phyloP scores from a whole-genome alignment of 2,797 vertebrate species.

The Adelosebastes latens region DNA sequence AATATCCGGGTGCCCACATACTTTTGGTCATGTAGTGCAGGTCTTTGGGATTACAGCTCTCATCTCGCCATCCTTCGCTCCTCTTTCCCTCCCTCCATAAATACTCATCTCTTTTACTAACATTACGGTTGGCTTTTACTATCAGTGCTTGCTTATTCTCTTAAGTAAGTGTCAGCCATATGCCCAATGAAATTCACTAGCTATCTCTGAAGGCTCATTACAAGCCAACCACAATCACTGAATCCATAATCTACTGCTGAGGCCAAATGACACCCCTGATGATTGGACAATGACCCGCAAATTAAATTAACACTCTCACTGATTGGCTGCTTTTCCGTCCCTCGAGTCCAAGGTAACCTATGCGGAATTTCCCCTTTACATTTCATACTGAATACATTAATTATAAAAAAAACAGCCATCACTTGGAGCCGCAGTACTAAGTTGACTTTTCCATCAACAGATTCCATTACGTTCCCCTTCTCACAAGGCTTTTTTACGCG shows the following conservation, averaged over 20 bases:
- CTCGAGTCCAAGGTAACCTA: neutral
- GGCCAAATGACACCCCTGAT: conserved; percentile 58
- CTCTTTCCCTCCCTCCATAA: neutral
- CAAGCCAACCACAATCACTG: conserved; percentile 39
- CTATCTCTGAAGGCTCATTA: conserved; percentile 44
- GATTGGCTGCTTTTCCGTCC: conserved; percentile 29
- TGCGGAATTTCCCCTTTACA: conserved; percentile 16
- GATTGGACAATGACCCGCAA: conserved; percentile 61
- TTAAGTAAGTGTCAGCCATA: conserved; percentile 23
- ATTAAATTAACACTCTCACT: conserved; percentile 59
- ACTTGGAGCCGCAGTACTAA: conserved; percentile 15
- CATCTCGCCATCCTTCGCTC: neutral
- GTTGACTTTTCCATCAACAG: conserved; percentile 50
- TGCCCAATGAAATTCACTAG: conserved; percentile 19
- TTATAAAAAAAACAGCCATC: conserved; percentile 26
- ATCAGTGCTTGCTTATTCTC: conserved; percentile 3
- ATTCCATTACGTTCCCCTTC: conserved; percentile 41
- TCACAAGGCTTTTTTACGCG: conserved; percentile 25
- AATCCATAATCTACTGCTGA: conserved; percentile 45
- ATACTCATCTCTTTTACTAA: neutral
- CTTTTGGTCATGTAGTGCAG: neutral
- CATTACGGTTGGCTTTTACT: neutral
- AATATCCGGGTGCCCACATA: neutral
- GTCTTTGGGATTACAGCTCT: neutral
- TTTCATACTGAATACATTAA: conserved; percentile 45